Evolutionary conservation across 2,113 vertebrate species (phyloP), one percentile per base, ranked within the genome.

Genomic region (Mustela nigripes): DNA sequence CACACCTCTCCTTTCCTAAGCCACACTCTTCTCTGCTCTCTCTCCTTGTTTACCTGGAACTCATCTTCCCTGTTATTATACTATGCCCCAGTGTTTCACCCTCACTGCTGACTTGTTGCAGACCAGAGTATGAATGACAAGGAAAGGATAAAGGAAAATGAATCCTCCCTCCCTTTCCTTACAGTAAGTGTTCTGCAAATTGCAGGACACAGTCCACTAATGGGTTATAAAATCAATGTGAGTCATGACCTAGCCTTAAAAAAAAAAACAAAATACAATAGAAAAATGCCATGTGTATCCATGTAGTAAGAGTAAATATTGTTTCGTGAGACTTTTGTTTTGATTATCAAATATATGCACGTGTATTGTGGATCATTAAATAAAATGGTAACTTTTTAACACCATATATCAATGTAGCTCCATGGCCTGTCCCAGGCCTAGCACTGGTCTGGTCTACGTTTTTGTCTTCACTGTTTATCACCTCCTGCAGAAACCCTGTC

Each of bases 201-300:
- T 94, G 19, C 50, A 93, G 6, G 53, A 53, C 79, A 80, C 31
- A 96, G 56, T 1, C 7, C 81, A 96, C 93, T 92, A 60, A 74
- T 83, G 48, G 28, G 33, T 73, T 81, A 81, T 93, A 53, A 94
- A 98, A 97, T 94, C 67, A 87, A 80, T 69, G 63, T 69, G 53
- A 96, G 65, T 94, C 65, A 95, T 93, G 78, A 91, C 26, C 14
- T 91, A 93, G 24, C 33, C 83, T 93, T 96, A 85, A 78, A 87
- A 78, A 69, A 36, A 65, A 65, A 79, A 91, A 62, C 53, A 60
- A 97, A 94, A 87, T 58, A 93, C 69, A 93, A 96, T 19, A 71
- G 56, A 95, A 91, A 96, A 89, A 91, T 83, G 63, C 6, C 56
- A 74, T 62, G 42, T 89, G 5, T 67, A 91, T 80, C 73, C 31